Percentiles rank a stretch among this genome's conserved stretches.
phyloP scores from a whole-genome alignment of 2,888 invertebrate species.

The Aricia artaxerxes region DNA sequence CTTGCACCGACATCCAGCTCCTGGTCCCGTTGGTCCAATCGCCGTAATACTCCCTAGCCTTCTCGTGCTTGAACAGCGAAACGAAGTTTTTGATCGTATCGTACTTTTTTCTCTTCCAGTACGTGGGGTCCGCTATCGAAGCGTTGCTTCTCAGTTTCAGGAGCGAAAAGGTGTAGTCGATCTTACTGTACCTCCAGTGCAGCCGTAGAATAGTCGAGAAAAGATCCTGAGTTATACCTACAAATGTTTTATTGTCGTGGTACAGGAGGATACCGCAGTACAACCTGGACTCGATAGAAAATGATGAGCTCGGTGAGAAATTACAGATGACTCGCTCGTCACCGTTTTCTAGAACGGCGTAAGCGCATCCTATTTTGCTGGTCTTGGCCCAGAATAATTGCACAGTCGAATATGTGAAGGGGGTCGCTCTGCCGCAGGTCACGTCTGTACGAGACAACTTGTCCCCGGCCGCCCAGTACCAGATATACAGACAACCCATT shows the following conservation, averaged over 20 bases:
- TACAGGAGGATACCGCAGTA: conserved; percentile 60
- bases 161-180: background rate
- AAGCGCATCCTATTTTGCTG: conserved; percentile 68
- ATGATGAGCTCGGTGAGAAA: conserved; percentile 70
- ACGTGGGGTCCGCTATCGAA: background rate
- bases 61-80: conserved; percentile 52
- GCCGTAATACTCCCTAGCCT: conserved; percentile 48
- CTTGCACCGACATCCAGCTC: conserved; percentile 56
- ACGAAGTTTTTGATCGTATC: conserved; percentile 55
- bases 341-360: conserved; percentile 52
- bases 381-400: conserved; percentile 70
- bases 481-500: conserved; percentile 65
- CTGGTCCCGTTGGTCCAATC: conserved; percentile 54
- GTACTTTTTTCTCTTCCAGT: conserved; percentile 20
- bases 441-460: conserved; percentile 56
- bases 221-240: conserved; percentile 41
- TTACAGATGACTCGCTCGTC: conserved; percentile 66
- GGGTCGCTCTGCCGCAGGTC: conserved; percentile 59
- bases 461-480: conserved; percentile 62
- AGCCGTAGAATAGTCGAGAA: conserved; percentile 8
- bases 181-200: conserved; percentile 6
- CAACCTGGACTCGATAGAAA: conserved; percentile 53
- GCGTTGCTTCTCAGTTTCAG: conserved; percentile 6
- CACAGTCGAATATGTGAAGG: conserved; percentile 56
- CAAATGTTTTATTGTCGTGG: conserved; percentile 44